Evolutionary conservation across 2,888 invertebrate species (phyloP), one percentile per base, ranked within the genome.

Genomic region (Conops quadrifasciatus): DNA sequence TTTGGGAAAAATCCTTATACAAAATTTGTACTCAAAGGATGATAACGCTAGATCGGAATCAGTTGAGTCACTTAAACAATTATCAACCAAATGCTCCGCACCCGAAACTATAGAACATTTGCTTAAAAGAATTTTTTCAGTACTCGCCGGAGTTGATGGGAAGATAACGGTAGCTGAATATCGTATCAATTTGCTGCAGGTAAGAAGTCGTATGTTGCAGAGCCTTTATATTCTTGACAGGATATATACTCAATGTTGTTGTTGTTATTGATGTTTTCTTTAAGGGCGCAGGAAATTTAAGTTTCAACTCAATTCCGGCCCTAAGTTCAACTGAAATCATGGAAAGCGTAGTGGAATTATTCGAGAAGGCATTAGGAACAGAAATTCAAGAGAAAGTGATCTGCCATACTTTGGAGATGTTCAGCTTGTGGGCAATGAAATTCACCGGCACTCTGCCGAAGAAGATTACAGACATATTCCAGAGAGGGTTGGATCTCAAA

Each of bases 311-410:
- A 3, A 91, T 93, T 11, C 83, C 88, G 4, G 89, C 89, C 2
- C 87, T 87, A 26, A 88, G 88, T 66, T 87, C 90, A 2, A 89
- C 90, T 56, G 83, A 86, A 66, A 83, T 91, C 68, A 89, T 93
- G 71, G 87, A 89, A 74, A 88, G 88, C 60, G 92, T 91, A 2
- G 87, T 89, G 1, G 88, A 90, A 51, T 89, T 92, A 78, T 92
- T 94, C 82, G 87, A 92, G 30, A 93, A 93, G 83, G 91, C 94
- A 56, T 87, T 97, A 56, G 94, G 94, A 80, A 89, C 89, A 64
- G 97, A 98, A 89, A 94, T 94, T 45, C 96, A 97, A 84, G 97
- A 98, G 86, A 94, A 94, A 81, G 96, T 95, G 1, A 86, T 97
- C 67, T 90, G 93, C 74, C 91, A 91, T 78, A 92, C 94, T 9